Percentiles rank a stretch among this genome's conserved stretches.
Conservation (phyloP, 35 echinoderm and acorn worm genomes). For the Lytechinus variegatus region DNA sequence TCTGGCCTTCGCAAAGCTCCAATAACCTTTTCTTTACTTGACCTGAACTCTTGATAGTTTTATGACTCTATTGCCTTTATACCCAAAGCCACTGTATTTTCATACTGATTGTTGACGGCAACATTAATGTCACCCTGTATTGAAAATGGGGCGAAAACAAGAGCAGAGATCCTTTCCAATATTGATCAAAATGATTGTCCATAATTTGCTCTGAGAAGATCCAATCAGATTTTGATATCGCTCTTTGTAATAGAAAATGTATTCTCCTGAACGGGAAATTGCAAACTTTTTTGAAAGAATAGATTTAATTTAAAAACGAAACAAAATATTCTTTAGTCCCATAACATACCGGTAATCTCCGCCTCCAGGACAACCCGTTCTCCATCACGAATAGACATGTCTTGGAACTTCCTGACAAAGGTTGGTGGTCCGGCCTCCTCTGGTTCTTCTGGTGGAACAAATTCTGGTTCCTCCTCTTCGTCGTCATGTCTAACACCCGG, state of each 20-base stretch:
- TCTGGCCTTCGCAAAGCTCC: no score
- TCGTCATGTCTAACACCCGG: not conserved
- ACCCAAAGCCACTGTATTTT: no score
- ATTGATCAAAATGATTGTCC: not conserved
- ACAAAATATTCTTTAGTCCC: no score
- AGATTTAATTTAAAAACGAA: not conserved
- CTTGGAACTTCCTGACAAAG: slow-evolving; percentile 63
- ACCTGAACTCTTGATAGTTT: no score
- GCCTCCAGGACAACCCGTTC: slow-evolving; percentile 82
- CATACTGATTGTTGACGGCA: no score
- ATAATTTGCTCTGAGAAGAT: not conserved
- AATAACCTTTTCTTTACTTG: no score
- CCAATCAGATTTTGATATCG: not conserved
- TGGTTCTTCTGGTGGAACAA: slow-evolving; percentile 59
- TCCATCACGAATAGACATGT: slow-evolving; percentile 86
- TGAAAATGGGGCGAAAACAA: not conserved
- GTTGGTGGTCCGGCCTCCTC: slow-evolving; percentile 72
- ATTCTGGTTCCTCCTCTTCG: slow-evolving; percentile 17
- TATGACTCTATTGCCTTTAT: no score
- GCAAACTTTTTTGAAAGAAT: not conserved
- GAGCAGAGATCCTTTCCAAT: not conserved
- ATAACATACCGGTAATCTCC: slow-evolving; percentile 78
- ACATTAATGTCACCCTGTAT: no score
- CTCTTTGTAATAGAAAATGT: not conserved
- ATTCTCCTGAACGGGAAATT: not conserved